These are phyloP conservation scores for Dromius quadrimaculatus DNA, from an alignment of 2,888 invertebrate species.

Conservation along the genomic window DNA sequence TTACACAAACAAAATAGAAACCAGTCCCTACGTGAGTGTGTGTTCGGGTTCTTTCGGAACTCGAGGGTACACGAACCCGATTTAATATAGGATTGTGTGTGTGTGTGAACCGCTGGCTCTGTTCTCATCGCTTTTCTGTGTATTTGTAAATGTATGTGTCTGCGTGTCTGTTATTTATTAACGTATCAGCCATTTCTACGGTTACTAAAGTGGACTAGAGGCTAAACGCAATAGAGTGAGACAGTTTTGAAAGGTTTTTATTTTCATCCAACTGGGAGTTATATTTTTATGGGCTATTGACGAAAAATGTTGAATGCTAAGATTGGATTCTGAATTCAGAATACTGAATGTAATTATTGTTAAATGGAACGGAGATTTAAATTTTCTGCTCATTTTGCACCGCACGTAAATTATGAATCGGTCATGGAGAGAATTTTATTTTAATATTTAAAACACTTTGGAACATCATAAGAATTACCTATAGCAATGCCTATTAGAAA, in stretches of 20 bases:
- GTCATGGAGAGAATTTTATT: neutral
- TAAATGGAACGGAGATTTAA: neutral
- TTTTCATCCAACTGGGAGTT: constrained; percentile 3
- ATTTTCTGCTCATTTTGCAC: neutral
- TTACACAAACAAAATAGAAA: constrained; percentile 17
- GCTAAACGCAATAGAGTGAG: neutral
- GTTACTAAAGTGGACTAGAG: constrained; percentile 24
- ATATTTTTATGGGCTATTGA: neutral
- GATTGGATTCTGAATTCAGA: neutral
- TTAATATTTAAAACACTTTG: too few relatives aligned
- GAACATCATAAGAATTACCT: too few relatives aligned
- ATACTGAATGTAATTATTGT: constrained; percentile 1
- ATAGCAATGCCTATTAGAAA: too few relatives aligned
- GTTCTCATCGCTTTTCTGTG: neutral
- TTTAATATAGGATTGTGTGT: neutral
- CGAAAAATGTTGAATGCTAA: neutral
- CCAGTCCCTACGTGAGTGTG: neutral
- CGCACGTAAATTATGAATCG: constrained; percentile 9
- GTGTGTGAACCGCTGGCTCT: constrained; percentile 2
- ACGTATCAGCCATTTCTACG: constrained; percentile 50
- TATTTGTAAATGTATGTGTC: constrained; percentile 12
- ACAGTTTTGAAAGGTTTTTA: neutral
- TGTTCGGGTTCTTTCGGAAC: constrained; percentile 7
- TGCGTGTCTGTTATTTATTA: constrained; percentile 44
- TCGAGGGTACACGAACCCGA: neutral